These are phyloP conservation scores for Sinhomidia bicolor DNA, from an alignment of 2,888 invertebrate genomes.

Conservation along the genomic window DNA sequence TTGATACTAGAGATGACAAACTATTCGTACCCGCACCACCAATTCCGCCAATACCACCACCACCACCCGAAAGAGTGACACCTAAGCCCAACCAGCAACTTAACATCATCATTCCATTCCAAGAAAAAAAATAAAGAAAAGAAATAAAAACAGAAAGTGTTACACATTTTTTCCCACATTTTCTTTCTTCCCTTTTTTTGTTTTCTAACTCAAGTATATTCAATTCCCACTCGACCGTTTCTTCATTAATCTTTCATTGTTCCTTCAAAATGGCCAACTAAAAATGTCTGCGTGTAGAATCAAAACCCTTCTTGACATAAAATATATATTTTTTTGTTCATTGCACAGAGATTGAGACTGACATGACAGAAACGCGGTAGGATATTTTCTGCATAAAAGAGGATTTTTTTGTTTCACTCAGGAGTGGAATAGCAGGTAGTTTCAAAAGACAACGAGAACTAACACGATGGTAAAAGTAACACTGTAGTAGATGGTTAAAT, in stretches of 20 bases:
- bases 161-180: slow-evolving; percentile 14
- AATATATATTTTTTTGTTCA: background rate
- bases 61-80: slow-evolving; percentile 46
- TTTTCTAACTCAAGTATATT: background rate
- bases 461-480: background rate
- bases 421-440: background rate
- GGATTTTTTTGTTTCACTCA: background rate
- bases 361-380: background rate
- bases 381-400: background rate
- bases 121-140: background rate
- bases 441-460: background rate
- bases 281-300: background rate
- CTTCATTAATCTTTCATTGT: slow-evolving; percentile 40
- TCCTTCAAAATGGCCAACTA: background rate
- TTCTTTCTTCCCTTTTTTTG: slow-evolving; percentile 6
- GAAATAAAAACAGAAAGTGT: slow-evolving; percentile 24
- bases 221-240: slow-evolving; percentile 46
- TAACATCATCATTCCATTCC: slow-evolving; percentile 48
- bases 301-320: background rate
- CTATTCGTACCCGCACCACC: slow-evolving; percentile 56
- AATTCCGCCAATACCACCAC: slow-evolving; percentile 60
- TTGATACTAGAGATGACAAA: slow-evolving; percentile 65
- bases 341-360: background rate
- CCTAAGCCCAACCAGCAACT: slow-evolving; percentile 58
- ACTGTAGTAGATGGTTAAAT: background rate